Evolutionary conservation across 1,140 invertebrate species (phyloP), one percentile per base, ranked within the genome.

Genomic region (Drosophila setifemur): DNA sequence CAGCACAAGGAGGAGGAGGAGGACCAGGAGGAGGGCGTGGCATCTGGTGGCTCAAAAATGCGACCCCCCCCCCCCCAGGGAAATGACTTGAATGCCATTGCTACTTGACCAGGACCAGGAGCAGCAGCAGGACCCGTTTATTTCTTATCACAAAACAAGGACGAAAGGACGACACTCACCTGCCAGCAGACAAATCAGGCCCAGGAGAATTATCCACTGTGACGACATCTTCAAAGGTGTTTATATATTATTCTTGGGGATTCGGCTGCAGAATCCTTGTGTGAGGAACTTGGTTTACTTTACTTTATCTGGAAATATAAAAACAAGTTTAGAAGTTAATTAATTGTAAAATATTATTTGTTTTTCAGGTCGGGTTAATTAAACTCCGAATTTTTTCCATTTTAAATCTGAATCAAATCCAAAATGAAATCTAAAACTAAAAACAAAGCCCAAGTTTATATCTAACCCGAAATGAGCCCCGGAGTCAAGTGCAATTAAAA

Each of bases 151-250:
- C n/a, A n/a, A n/a, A n/a, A n/a, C n/a, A n/a, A n/a, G n/a, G n/a
- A n/a, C n/a, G n/a, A 16, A 14, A 1, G 4, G 3, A 6, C 0
- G 0, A 7, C 12, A 60, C 69, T 79, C 49, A 79, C 75, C 75
- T 58, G 75, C 37, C 2, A 79, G 33, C 21, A 79, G 33, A 37
- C 67, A 53, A 18, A 64, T 7, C 5, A 58, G 47, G 33, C 63
- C 63, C 23, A 73, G 33, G 12, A 73, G 18, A 2, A 70, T 31
- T 3, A 70, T 37, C 70, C 75, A 70, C 52, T 70, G 58, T 45
- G 70, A 63, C 29, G 75, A 79, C 75, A 79, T 79, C 35, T 48
- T 48, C 6, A 14, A 25, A 25, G 14, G 47, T 7, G 6, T 16
- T 9, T 21, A 18, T 23, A 2, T 42, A n/a, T 58, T 40, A 40